Percentiles rank a stretch among this genome's conserved stretches.
These are phyloP conservation scores for Lepidocolaptes lacrymiger DNA, from an alignment of 2,797 vertebrate species.

Conservation along the genomic window DNA sequence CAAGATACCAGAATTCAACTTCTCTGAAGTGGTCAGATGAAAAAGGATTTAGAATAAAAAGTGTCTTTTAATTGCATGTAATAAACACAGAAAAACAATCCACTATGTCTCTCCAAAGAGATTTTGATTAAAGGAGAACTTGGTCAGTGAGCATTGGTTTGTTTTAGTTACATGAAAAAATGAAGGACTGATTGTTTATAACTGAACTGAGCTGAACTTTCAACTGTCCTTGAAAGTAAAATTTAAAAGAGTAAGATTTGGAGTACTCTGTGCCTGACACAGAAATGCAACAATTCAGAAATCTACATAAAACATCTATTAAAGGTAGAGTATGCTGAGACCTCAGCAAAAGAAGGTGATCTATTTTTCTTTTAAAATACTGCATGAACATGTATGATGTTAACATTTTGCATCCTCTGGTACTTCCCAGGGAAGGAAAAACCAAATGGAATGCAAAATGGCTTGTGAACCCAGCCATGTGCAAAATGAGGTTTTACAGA, in stretches of 20 bases:
- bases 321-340: not conserved
- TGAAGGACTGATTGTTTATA: not conserved
- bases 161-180: not conserved
- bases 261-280: not conserved
- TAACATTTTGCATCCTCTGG: not conserved
- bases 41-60: not conserved
- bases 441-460: not conserved
- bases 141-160: not conserved
- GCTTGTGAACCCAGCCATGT: not conserved
- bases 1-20: not conserved
- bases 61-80: not conserved
- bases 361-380: not conserved
- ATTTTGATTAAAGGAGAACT: not conserved
- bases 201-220: not conserved
- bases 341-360: not conserved
- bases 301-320: not conserved
- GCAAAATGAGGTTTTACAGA: constrained; percentile 1
- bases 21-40: not conserved
- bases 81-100: not conserved
- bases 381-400: not conserved
- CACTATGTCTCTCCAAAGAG: not conserved
- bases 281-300: not conserved
- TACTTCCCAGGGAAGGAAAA: not conserved
- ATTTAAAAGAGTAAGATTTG: not conserved
- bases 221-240: not conserved